A percentile compares a stretch with the other conserved stretches of the same genome.
These are phyloP conservation scores for Linnaemya tessellans DNA, from an alignment of 2,888 invertebrate genomes.

Conservation along the genomic window DNA sequence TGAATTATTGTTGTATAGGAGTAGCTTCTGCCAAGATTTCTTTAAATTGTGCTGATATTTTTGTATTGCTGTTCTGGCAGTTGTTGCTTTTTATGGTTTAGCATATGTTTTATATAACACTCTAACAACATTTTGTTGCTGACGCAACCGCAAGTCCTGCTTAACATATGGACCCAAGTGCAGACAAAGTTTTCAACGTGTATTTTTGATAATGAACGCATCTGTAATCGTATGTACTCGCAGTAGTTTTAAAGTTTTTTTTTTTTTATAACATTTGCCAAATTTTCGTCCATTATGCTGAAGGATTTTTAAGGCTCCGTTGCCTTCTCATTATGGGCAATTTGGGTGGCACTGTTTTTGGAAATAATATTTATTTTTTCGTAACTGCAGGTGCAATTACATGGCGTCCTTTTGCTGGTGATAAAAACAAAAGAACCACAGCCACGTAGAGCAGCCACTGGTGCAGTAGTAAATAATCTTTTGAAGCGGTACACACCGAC, in stretches of 20 bases:
- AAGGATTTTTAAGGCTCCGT: slow-evolving; percentile 43
- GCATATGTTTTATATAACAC: slow-evolving; percentile 64
- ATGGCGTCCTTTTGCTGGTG: slow-evolving; percentile 13
- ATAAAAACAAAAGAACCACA: slow-evolving; percentile 13
- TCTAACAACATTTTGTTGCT: slow-evolving; percentile 45
- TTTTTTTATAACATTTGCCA: not conserved
- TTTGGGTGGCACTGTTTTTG: slow-evolving; percentile 58
- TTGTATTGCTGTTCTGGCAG: slow-evolving; percentile 1
- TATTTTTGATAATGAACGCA: slow-evolving; percentile 64
- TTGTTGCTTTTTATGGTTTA: slow-evolving; percentile 53
- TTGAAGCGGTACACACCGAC: not conserved
- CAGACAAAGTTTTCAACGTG: slow-evolving; percentile 68
- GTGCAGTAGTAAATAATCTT: slow-evolving; percentile 7
- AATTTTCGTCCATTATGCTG: slow-evolving; percentile 23
- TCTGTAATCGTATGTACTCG: slow-evolving; percentile 34
- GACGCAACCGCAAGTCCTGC: slow-evolving; percentile 65
- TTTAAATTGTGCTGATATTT: not conserved
- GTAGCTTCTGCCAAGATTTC: slow-evolving; percentile 13
- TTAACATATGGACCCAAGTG: slow-evolving; percentile 60
- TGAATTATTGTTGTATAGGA: slow-evolving; percentile 47
- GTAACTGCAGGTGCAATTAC: slow-evolving; percentile 59
- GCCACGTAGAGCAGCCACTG: slow-evolving; percentile 1
- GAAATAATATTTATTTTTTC: slow-evolving; percentile 34
- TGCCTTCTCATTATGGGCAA: slow-evolving; percentile 56
- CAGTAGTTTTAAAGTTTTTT: slow-evolving; percentile 43